Percentiles rank a stretch among this genome's conserved stretches.
These are phyloP conservation scores for Oedothorax gibbosus DNA, from an alignment of 1,140 invertebrate species.

Conservation along the genomic window DNA sequence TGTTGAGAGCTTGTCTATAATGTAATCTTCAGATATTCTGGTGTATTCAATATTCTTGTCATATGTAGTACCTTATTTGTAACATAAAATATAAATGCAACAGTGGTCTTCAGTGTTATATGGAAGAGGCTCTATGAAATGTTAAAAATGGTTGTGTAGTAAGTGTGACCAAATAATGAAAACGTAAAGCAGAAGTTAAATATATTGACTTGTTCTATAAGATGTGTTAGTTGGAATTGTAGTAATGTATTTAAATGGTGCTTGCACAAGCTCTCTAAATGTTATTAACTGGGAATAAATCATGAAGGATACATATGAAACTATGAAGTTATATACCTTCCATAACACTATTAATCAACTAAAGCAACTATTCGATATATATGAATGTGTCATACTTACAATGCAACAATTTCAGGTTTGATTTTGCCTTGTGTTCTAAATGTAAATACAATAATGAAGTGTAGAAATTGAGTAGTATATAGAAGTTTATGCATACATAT, in stretches of 20 bases:
- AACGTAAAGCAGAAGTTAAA: slow-evolving; percentile 14
- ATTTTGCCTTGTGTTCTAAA: not conserved
- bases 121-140: slow-evolving; percentile 18
- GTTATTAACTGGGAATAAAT: slow-evolving; percentile 43
- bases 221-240: slow-evolving; percentile 42
- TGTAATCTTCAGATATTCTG: slow-evolving; percentile 32
- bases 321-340: not conserved
- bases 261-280: slow-evolving; percentile 48
- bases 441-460: slow-evolving; percentile 14
- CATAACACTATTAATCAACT: slow-evolving; percentile 18
- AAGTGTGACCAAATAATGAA: slow-evolving; percentile 27
- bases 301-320: not conserved
- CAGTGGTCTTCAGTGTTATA: slow-evolving; percentile 32
- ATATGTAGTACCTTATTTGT: slow-evolving; percentile 36
- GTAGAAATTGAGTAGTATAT: slow-evolving; percentile 5
- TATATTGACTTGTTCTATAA: slow-evolving; percentile 48
- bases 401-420: slow-evolving; percentile 12
- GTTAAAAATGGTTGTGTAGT: slow-evolving; percentile 41
- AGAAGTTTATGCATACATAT: slow-evolving; percentile 1
- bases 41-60: slow-evolving; percentile 44
- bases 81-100: slow-evolving; percentile 11
- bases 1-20: slow-evolving; percentile 32
- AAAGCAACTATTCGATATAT: not conserved
- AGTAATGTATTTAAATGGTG: slow-evolving; percentile 43
- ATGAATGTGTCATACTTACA: slow-evolving; percentile 11